Conservation (phyloP, 2,888 invertebrate species). For the Monopis laevigella region DNA sequence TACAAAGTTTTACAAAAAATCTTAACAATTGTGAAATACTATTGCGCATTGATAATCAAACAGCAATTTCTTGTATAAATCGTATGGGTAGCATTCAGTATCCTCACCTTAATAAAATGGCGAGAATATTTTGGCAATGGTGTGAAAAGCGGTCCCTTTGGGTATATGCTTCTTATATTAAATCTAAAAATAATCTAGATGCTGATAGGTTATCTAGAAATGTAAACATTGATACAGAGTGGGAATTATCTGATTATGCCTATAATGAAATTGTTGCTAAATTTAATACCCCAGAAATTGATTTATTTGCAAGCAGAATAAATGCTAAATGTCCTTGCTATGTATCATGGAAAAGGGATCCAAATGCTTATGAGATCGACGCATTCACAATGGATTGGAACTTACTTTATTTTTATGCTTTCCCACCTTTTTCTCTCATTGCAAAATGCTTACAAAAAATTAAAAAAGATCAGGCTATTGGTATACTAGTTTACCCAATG, state of each 20-base stretch:
- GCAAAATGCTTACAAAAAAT: constrained; percentile 17
- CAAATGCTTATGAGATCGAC: constrained; percentile 14
- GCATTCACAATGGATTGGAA: constrained; percentile 17
- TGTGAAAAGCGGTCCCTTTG: neutral
- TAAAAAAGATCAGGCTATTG: constrained; percentile 4
- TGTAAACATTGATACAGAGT: constrained; percentile 14
- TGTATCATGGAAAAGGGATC: constrained; percentile 16
- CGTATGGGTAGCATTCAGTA: constrained; percentile 5
- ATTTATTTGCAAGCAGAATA: constrained; percentile 13
- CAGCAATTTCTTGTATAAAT: constrained; percentile 18
- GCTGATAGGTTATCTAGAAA: constrained; percentile 15
- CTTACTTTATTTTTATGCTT: constrained; percentile 16
- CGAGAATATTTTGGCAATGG: neutral
- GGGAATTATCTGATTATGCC: constrained; percentile 3
- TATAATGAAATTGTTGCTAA: constrained; percentile 14
- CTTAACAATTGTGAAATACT: constrained; percentile 13
- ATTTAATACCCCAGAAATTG: constrained; percentile 4
- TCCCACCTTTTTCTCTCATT: constrained; percentile 17
- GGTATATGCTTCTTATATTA: constrained; percentile 14
- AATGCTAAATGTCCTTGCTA: constrained; percentile 15
- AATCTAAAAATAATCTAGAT: constrained; percentile 15
- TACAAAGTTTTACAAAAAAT: constrained; percentile 14
- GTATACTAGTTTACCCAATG: constrained; percentile 6
- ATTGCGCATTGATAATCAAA: constrained; percentile 19
- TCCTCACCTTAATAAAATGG: neutral